Conservation (phyloP, 2,797 vertebrate genomes). For the Gambelia wislizenii region DNA sequence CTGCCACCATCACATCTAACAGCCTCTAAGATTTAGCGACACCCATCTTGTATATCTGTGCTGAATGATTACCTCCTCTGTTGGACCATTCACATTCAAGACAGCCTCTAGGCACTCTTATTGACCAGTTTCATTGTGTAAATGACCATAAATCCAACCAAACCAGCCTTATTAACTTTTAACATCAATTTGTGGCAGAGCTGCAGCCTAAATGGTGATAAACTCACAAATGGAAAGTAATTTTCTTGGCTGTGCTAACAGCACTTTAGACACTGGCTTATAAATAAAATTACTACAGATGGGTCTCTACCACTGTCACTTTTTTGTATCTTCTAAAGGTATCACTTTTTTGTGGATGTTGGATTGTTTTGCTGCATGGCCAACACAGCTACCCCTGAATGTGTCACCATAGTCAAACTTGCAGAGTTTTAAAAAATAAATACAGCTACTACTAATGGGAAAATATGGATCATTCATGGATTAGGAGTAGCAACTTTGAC, state of each 20-base stretch:
- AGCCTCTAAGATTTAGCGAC: constrained; percentile 2
- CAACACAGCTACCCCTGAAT: too few relatives aligned
- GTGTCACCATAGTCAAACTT: too few relatives aligned
- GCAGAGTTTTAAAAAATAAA: not conserved
- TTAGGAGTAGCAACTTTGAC: not conserved
- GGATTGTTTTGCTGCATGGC: too few relatives aligned
- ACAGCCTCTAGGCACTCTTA: constrained; percentile 44
- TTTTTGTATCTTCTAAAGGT: too few relatives aligned
- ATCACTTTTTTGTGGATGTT: too few relatives aligned
- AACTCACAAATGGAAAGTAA: constrained; percentile 3
- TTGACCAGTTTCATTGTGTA: constrained; percentile 61
- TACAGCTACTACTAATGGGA: not conserved
- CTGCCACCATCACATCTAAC: not conserved
- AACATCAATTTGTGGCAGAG: constrained; percentile 61
- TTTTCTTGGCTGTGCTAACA: constrained; percentile 31
- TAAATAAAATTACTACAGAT: not conserved
- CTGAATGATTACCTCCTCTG: constrained; percentile 49
- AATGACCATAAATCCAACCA: constrained; percentile 69
- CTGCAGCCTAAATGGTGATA: constrained; percentile 52
- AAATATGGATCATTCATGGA: rapidly evolving
- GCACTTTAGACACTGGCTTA: constrained; percentile 27
- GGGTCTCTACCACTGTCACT: not conserved
- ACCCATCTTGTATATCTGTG: constrained; percentile 45
- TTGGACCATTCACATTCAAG: constrained; percentile 51
- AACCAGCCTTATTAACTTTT: constrained; percentile 60